Evolutionary conservation across 2,888 invertebrate species (phyloP).

Genomic region (Geotrupes spiniger): DNA sequence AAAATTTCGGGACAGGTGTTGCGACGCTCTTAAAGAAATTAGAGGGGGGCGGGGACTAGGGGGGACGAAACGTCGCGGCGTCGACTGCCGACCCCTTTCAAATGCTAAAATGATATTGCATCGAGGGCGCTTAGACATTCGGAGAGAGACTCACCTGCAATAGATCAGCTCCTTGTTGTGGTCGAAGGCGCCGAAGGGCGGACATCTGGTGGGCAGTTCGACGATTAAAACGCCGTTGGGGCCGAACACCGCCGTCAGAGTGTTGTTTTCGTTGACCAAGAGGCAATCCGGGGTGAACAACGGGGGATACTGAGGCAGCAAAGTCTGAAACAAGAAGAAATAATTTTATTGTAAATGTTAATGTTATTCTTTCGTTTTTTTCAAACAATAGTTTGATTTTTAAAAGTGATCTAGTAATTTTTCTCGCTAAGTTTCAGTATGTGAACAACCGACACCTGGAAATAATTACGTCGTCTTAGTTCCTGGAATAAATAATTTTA

Average conservation of each 20-base stretch:
- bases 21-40: conserved; percentile 38
- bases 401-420: neutral
- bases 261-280: conserved; percentile 63
- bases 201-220: conserved; percentile 71
- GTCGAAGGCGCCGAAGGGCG: conserved; percentile 65
- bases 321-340: conserved; percentile 62
- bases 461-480: too few relatives aligned
- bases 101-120: neutral
- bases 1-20: conserved; percentile 37
- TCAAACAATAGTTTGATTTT: neutral
- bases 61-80: conserved; percentile 9
- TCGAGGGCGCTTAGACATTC: neutral
- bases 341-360: neutral
- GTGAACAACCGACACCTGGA: too few relatives aligned
- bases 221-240: conserved; percentile 66
- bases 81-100: conserved; percentile 2
- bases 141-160: conserved; percentile 64
- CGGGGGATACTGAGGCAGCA: conserved; percentile 66
- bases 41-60: conserved; percentile 16
- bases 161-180: conserved; percentile 65
- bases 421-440: neutral
- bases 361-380: neutral
- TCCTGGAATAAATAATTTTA: too few relatives aligned
- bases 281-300: conserved; percentile 67
- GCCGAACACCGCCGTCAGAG: conserved; percentile 68